Evolutionary conservation across 2,797 vertebrate genomes (phyloP), one percentile per base, ranked within the genome.

Genomic region (Protonibea diacanthus): DNA sequence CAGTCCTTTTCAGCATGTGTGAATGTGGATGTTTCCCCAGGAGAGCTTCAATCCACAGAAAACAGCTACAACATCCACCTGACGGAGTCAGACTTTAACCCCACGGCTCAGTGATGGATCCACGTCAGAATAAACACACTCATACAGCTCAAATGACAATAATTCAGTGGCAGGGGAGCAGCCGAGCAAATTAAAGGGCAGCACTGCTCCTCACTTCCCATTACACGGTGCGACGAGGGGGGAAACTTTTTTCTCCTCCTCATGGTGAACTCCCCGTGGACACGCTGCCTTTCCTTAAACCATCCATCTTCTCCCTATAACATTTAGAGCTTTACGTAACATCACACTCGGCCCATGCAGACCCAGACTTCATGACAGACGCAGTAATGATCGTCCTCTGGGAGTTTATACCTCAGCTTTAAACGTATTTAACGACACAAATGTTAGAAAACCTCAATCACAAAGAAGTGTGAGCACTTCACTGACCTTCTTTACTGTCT

Each of bases 171-270:
- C 77, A 81, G 9, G 45, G 49, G 72, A 85, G 63, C 74, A 86
- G 66, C 71, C 49, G 49, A 67, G 87, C 76, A 90, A 91, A 93
- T 93, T 87, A 91, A 84, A 93, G 83, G 86, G 84, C 81, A 88
- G 57, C 69, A 79, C 74, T 80, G 73, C 82, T 89, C 78, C 82
- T 82, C 67, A 80, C 77, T 84, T 82, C 74, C 71, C 75, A 76
- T 87, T 81, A 86, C 71, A 86, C 67, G 86, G 68, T 82, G 82
- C 38, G 76, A 29, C 27, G 6, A 29, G 29, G 77, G 66, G 60
- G 70, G 84, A 64, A 83, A 71, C 57, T 42, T 66, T 70, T 68
- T 76, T 52, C 42, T 49, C 45, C 69, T 53, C 70, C 77, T 75
- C 63, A 55, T 57, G 82, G 82, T 88, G 66, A 91, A 89, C 79